A percentile compares a stretch with the other conserved stretches of the same genome.
These are phyloP conservation scores for Chrysolina haemoptera DNA, from an alignment of 2,888 invertebrate species.

Conservation along the genomic window DNA sequence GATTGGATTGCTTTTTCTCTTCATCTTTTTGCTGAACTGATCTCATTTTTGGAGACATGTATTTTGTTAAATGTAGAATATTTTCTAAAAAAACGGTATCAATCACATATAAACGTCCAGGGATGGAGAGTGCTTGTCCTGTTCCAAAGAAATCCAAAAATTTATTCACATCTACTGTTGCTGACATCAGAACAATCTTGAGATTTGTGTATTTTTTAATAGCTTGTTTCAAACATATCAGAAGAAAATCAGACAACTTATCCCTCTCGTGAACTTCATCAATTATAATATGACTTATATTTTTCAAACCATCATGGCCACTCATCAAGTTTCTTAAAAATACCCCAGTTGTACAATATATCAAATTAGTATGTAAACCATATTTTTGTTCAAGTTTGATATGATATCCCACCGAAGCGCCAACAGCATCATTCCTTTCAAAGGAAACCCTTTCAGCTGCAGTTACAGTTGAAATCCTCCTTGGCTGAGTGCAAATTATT, in stretches of 20 bases:
- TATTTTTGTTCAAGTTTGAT: slow-evolving; percentile 91
- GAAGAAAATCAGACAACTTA: slow-evolving; percentile 91
- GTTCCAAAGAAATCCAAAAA: slow-evolving; percentile 89
- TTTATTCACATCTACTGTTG: slow-evolving; percentile 88
- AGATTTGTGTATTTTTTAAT: slow-evolving; percentile 80
- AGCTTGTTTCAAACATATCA: slow-evolving; percentile 87
- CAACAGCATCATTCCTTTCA: slow-evolving; percentile 74
- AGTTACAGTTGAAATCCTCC: slow-evolving; percentile 87
- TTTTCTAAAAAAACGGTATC: slow-evolving; percentile 87
- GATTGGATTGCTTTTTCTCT: slow-evolving; percentile 62
- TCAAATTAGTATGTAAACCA: slow-evolving; percentile 84
- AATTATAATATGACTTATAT: slow-evolving; percentile 89
- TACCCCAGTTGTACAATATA: slow-evolving; percentile 94
- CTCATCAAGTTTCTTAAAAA: slow-evolving; percentile 90
- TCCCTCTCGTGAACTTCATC: slow-evolving; percentile 98
- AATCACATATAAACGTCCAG: slow-evolving; percentile 84
- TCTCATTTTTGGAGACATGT: slow-evolving; percentile 63
- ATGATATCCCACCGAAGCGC: slow-evolving; percentile 78
- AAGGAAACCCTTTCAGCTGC: slow-evolving; percentile 88
- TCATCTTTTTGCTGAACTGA: slow-evolving; percentile 50
- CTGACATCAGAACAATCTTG: slow-evolving; percentile 94
- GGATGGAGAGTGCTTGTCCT: slow-evolving; percentile 83
- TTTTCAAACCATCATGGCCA: slow-evolving; percentile 77
- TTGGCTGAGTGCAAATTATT: slow-evolving; percentile 94
- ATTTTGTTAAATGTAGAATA: slow-evolving; percentile 77